phyloP scores from a whole-genome alignment of 1,140 invertebrate species.

The Scaptomyza montana region DNA sequence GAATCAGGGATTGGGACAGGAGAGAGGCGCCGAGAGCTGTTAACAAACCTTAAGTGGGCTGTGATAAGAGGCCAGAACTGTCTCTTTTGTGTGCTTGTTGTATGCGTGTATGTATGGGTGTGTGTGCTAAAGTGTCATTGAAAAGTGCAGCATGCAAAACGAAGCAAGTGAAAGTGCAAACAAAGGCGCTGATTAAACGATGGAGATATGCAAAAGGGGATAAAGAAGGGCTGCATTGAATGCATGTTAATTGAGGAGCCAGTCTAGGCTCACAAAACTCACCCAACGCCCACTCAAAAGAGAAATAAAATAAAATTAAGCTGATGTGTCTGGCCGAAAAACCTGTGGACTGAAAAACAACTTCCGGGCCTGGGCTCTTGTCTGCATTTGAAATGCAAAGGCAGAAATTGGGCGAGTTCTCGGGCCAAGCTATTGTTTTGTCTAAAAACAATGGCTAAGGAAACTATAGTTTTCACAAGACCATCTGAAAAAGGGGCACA shows the following conservation, averaged over 20 bases:
- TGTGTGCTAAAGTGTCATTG: constrained; percentile 55
- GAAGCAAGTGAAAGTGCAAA: constrained; percentile 69
- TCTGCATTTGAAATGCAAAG: constrained; percentile 46
- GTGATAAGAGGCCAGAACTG: constrained; percentile 22
- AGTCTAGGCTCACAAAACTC: background rate
- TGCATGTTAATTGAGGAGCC: constrained; percentile 52
- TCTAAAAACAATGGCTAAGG: constrained; percentile 46
- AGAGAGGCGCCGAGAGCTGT: background rate
- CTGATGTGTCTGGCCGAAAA: constrained; percentile 14
- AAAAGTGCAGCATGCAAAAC: constrained; percentile 60
- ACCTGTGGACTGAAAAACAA: constrained; percentile 29
- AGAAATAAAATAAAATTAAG: background rate
- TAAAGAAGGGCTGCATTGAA: constrained; percentile 32
- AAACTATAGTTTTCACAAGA: constrained; percentile 40
- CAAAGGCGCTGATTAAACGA: constrained; percentile 75
- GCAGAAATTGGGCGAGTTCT: constrained; percentile 37
- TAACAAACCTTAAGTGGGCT: constrained; percentile 58
- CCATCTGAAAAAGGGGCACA: constrained; percentile 29
- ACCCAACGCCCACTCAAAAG: too few relatives aligned
- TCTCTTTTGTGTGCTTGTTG: constrained; percentile 13
- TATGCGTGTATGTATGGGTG: constrained; percentile 6
- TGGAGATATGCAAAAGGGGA: constrained; percentile 30
- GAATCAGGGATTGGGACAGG: background rate
- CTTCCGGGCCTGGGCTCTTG: constrained; percentile 19
- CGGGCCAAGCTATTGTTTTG: constrained; percentile 15